Evolutionary conservation across 1,140 invertebrate species (phyloP), one percentile per base, ranked within the genome.

Genomic region (Phocides pigmalion): DNA sequence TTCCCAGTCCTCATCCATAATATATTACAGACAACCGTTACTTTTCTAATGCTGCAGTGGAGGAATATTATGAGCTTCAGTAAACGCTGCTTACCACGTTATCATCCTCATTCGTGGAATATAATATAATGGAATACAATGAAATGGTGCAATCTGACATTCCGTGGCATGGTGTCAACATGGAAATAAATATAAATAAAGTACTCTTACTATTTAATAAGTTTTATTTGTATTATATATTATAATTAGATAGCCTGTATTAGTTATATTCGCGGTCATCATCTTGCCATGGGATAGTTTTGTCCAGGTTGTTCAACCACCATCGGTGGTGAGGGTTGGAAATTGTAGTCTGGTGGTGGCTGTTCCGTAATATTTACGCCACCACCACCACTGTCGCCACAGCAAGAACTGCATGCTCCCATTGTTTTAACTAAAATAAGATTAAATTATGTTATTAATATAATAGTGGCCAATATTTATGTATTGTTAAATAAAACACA

Each of bases 251-350:
- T 44, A 44, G 16, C 20, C 44, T 12, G 44, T 47, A 28, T 54
- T 35, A 35, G 42, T 25, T 20, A 44, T 15, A 37, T 25, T 2
- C 0, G 9, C 3, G 4, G 6, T 41, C 19, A 58, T 74, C 66
- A 77, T 77, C 74, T 77, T 3, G 8, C 62, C 66, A 66, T 72
- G 2, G 28, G 28, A 0, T 64, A 64, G 50, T 53, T 44, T 2
- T 64, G 66, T 8, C 42, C 53, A 16, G 17, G 17, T 11, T 66
- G 42, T 14, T 80, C 71, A 4, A 74, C 67, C 14, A 76, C 69
- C 44, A 64, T 62, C 0, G 44, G 41, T 6, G 46, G 53, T 3
- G 54, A 17, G 15, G 17, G 46, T 5, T 20, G 28, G n/a, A 35
- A 51, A 5, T 37, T 19, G n/a, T 39, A 32, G 35, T 53, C 50